These are phyloP conservation scores for Tetrapedia diversipes DNA, from an alignment of 2,888 invertebrate genomes.

Conservation along the genomic window DNA sequence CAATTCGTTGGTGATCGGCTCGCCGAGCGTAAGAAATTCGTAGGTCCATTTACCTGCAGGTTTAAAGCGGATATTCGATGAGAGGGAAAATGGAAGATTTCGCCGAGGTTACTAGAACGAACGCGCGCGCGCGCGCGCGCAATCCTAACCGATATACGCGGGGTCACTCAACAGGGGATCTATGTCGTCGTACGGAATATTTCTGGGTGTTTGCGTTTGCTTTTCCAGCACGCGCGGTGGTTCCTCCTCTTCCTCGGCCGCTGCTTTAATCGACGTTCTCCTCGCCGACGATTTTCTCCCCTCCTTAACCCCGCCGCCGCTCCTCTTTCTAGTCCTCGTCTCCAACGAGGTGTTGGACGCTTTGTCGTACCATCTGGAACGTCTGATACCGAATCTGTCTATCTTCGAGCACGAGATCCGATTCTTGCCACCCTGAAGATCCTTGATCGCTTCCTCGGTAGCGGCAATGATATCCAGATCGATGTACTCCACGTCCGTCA, in stretches of 20 bases:
- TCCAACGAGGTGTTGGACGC: not conserved
- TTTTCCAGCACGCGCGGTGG: slow-evolving; percentile 74
- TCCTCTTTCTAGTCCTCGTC: not conserved
- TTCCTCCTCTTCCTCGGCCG: not conserved
- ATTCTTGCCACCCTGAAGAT: not conserved
- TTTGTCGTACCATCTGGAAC: not conserved
- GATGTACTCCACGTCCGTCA: slow-evolving; percentile 83
- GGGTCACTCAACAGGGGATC: slow-evolving; percentile 81
- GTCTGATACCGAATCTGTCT: rapidly evolving
- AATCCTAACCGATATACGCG: slow-evolving; percentile 80
- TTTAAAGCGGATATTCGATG: too few species aligned
- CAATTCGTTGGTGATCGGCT: slow-evolving; percentile 84
- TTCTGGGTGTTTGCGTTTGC: slow-evolving; percentile 86
- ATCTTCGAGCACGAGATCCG: not conserved
- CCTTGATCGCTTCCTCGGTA: slow-evolving; percentile 9
- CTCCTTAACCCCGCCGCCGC: not conserved
- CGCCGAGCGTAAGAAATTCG: slow-evolving; percentile 84
- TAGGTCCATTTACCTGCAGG: slow-evolving; percentile 83
- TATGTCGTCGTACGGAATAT: slow-evolving; percentile 85
- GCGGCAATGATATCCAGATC: slow-evolving; percentile 76
- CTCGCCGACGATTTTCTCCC: not conserved
- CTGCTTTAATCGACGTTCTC: not conserved
- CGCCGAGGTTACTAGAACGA: too few species aligned
- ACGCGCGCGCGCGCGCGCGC: too few species aligned
- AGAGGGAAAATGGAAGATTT: too few species aligned